Conservation (phyloP, 2,797 vertebrate species). For the Urophycis tenuis region DNA sequence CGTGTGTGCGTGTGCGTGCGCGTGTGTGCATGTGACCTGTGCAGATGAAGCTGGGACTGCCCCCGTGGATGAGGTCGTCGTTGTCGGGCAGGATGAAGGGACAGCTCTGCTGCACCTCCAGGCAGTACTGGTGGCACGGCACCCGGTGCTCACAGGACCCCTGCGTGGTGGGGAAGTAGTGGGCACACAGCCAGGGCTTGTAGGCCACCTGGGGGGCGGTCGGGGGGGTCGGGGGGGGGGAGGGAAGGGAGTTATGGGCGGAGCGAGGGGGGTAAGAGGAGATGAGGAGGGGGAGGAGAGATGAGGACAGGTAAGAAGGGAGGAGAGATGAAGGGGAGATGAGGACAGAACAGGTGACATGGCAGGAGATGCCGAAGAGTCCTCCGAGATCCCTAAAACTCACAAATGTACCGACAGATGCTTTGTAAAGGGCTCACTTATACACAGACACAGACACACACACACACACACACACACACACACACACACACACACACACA, state of each 20-base stretch:
- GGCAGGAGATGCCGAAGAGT: no score
- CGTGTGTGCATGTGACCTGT: slow-evolving; percentile 75
- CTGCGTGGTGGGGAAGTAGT: slow-evolving; percentile 98
- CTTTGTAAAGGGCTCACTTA: background rate
- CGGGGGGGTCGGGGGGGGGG: slow-evolving; percentile 18
- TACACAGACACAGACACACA: slow-evolving; percentile 16
- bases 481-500: slow-evolving; percentile 3
- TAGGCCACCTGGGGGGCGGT: slow-evolving; percentile 83
- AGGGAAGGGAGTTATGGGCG: background rate
- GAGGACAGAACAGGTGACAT: no score
- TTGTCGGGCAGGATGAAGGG: slow-evolving; percentile 98
- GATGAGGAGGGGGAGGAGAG: slow-evolving; percentile 38
- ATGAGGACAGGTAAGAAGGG: slow-evolving; percentile 31
- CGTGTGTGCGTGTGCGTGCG: background rate
- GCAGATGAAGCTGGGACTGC: slow-evolving; percentile 99
- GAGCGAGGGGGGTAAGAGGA: slow-evolving; percentile 34
- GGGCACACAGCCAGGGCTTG: slow-evolving; percentile 99
- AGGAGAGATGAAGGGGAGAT: slow-evolving; percentile 41
- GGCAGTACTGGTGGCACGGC: slow-evolving; percentile 98
- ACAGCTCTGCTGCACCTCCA: slow-evolving; percentile 97
- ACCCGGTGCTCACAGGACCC: slow-evolving; percentile 96
- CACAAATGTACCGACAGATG: slow-evolving; percentile 13
- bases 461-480: background rate
- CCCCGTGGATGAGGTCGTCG: slow-evolving; percentile 96
- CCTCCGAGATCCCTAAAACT: no score